Base-by-base conservation (phyloP, 2,797 vertebrate species). In the Rachycentron canadum region DNA sequence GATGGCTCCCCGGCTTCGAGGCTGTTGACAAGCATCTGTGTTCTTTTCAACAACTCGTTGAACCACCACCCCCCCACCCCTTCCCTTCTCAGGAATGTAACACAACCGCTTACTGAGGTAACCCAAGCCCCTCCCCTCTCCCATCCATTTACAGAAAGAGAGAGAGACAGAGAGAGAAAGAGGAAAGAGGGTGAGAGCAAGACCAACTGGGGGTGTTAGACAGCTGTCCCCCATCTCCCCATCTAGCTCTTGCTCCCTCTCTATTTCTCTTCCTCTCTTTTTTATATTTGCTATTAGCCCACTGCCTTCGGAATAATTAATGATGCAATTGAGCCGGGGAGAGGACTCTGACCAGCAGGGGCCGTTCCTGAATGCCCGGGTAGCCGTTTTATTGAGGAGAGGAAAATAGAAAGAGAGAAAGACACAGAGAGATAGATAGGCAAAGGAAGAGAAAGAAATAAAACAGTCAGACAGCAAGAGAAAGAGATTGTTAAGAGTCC, bases 41-140 rank as follows among this genome's bases (percentile, higher is more conserved):
- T 97, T 97, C 96, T 97, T 98, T 97, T 98, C 97, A 98, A 95
- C 97, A 97, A 96, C 96, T 95, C 95, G 93, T 94, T 95, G 95
- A 97, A 95, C 95, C n/a, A n/a, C n/a, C 93, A 78, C 92, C 93
- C 84, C 75, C 70, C 76, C 13, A 87, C 91, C 89, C 82, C 90
- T 90, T 93, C 95, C 94, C 94, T 93, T 91, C 90, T 88, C 94
- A 96, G 96, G 96, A 98, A 98, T 97, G 97, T 95, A 95, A 95
- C 95, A 94, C 94, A 96, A 94, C 96, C 95, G 92, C 95, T 90
- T 87, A 89, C 94, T 92, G 87, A 86, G 92, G 95, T 95, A 96
- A 95, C 95, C 93, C 88, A 91, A 95, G 94, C 93, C 90, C 95
- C 93, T 93, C 91, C 73, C 82, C 88, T 95, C 92, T 95, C 93